These are phyloP conservation scores for Eupithecia pulchellata DNA, from an alignment of 2,888 invertebrate genomes.

Conservation along the genomic window DNA sequence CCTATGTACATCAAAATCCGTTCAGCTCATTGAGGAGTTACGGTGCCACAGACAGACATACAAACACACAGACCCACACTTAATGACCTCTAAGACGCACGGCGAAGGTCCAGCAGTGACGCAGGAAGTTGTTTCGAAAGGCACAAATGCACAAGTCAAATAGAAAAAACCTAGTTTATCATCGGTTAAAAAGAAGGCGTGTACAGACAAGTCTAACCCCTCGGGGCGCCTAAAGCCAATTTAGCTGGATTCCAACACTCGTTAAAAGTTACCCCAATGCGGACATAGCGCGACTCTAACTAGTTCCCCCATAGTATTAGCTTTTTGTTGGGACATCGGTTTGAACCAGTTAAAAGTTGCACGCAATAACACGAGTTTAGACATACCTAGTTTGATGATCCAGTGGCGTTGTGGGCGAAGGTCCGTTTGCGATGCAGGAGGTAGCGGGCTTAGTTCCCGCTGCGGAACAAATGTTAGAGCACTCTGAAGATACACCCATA, in stretches of 20 bases:
- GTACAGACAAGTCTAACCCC: not conserved
- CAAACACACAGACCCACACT: no score
- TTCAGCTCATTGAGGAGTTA: no score
- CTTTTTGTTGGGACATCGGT: slow-evolving; percentile 26
- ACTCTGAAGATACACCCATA: no score
- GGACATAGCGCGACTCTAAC: slow-evolving; percentile 28
- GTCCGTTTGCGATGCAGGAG: not conserved
- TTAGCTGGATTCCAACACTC: slow-evolving; percentile 30
- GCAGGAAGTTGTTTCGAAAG: no score
- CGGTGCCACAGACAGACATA: no score
- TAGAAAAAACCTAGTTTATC: not conserved
- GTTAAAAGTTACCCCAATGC: slow-evolving; percentile 31
- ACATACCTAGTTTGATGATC: not conserved
- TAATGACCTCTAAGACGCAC: no score
- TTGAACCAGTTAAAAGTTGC: slow-evolving; percentile 16
- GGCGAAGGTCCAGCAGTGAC: no score
- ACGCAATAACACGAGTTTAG: slow-evolving; percentile 7
- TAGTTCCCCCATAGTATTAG: slow-evolving; percentile 24
- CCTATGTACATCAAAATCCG: no score
- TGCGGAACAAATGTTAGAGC: not conserved
- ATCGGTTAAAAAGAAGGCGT: not conserved
- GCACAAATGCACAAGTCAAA: not conserved
- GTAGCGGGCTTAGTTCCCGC: not conserved
- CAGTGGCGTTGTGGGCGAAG: not conserved
- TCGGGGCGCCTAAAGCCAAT: slow-evolving; percentile 19